Conservation (phyloP, 2,113 vertebrate genomes). For the Prochilodus magdalenae region DNA sequence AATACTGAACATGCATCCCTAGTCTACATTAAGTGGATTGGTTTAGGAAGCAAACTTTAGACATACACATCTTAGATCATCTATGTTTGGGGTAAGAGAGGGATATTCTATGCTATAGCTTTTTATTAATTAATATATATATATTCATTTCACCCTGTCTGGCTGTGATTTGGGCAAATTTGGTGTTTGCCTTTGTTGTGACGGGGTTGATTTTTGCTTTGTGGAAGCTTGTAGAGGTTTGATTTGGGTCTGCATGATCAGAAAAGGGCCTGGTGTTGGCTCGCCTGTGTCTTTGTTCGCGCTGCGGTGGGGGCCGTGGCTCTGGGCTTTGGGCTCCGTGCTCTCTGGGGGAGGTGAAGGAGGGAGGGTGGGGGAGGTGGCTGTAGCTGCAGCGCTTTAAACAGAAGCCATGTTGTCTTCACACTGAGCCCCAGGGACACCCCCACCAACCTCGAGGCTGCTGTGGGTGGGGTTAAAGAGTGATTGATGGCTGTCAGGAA, state of each 20-base stretch:
- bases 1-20: too few species aligned
- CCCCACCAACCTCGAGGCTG: constrained; percentile 5
- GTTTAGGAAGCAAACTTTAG: too few species aligned
- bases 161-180: too few species aligned
- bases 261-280: constrained; percentile 19
- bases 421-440: constrained; percentile 42
- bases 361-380: constrained; percentile 56
- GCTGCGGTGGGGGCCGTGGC: constrained; percentile 38
- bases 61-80: too few species aligned
- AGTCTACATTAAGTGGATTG: too few species aligned
- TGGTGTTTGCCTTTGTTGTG: background rate
- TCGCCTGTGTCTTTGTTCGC: constrained; percentile 40
- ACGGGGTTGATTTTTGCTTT: background rate
- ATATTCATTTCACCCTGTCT: background rate
- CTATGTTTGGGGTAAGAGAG: too few species aligned
- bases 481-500: constrained; percentile 61
- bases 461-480: constrained; percentile 21
- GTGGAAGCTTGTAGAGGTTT: background rate
- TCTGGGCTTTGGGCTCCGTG: constrained; percentile 36
- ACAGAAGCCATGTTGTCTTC: constrained; percentile 53
- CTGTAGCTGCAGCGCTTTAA: constrained; percentile 41
- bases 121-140: too few species aligned
- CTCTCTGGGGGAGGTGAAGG: constrained; percentile 29
- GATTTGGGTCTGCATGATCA: background rate
- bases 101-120: too few species aligned